Percentiles rank a stretch among this genome's conserved stretches.
These are phyloP conservation scores for Moxostoma hubbsi DNA, from an alignment of 2,797 vertebrate species.

Conservation along the genomic window DNA sequence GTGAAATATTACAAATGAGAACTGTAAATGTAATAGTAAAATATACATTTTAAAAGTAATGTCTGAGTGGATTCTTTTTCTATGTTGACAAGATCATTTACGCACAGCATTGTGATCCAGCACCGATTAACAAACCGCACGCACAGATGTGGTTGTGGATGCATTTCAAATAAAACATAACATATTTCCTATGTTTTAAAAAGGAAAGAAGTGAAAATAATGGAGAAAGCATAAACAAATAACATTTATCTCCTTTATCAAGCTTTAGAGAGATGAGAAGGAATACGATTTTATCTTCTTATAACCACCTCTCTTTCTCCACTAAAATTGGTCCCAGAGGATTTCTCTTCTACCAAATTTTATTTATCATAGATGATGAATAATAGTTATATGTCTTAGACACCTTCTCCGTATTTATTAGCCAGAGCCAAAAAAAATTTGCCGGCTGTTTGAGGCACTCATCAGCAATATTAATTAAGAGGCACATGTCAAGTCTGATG, in stretches of 20 bases:
- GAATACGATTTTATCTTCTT: not conserved
- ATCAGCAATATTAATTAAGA: slow-evolving; percentile 67
- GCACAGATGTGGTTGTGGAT: not conserved
- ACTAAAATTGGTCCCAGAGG: not conserved
- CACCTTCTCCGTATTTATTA: slow-evolving; percentile 73
- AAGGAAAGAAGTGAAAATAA: not conserved
- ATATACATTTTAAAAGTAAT: no score
- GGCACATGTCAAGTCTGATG: slow-evolving; percentile 64
- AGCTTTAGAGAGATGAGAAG: not conserved
- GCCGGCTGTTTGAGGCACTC: slow-evolving; percentile 64
- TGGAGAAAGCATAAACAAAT: not conserved
- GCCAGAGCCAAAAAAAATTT: slow-evolving; percentile 63
- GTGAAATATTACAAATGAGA: no score
- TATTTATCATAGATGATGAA: slow-evolving; percentile 40
- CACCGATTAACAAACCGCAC: not conserved
- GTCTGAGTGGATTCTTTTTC: no score
- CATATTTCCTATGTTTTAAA: not conserved
- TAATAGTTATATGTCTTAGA: slow-evolving; percentile 67
- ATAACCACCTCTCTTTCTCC: slow-evolving; percentile 1
- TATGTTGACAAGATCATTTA: no score
- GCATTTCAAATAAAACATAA: not conserved
- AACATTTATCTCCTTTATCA: not conserved
- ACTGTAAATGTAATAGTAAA: no score
- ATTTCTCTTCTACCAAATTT: slow-evolving; percentile 23
- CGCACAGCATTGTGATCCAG: no score